Evolutionary conservation across 2,888 invertebrate genomes (phyloP).

Genomic region (Chalcosyrphus nemorum): DNA sequence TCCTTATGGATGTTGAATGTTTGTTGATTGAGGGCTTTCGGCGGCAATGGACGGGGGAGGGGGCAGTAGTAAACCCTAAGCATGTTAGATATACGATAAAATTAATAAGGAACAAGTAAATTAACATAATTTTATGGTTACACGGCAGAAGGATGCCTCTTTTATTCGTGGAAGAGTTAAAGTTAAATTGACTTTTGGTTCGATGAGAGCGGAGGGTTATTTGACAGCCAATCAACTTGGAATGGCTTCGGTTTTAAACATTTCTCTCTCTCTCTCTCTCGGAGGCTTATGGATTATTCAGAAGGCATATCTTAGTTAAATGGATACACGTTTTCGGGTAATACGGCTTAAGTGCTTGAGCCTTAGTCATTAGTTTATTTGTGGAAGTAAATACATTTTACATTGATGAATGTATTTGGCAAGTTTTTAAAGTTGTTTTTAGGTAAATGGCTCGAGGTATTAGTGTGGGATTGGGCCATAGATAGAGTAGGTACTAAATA

Average conservation of each 20-base stretch:
- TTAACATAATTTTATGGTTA: slow-evolving; percentile 37
- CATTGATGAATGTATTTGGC: not conserved
- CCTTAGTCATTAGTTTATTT: not conserved
- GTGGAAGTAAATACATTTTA: not conserved
- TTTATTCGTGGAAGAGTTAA: not conserved
- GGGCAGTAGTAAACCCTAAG: not conserved
- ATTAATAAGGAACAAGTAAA: slow-evolving; percentile 54
- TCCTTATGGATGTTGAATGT: slow-evolving; percentile 36
- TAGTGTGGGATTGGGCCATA: too few species aligned
- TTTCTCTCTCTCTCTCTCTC: too few species aligned
- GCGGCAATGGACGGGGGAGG: not conserved
- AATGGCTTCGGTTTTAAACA: slow-evolving; percentile 16
- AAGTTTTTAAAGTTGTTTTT: not conserved
- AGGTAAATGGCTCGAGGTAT: too few species aligned
- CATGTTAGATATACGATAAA: slow-evolving; percentile 39
- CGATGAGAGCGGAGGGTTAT: slow-evolving; percentile 15
- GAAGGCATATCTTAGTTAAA: not conserved
- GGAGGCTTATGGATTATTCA: slow-evolving; percentile 2
- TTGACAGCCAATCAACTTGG: slow-evolving; percentile 44
- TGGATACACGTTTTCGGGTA: not conserved
- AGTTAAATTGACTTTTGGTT: slow-evolving; percentile 15
- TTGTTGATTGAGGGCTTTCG: slow-evolving; percentile 34
- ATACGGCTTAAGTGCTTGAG: not conserved
- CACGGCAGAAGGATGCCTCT: not conserved
- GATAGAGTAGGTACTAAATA: too few species aligned